These are phyloP conservation scores for Axis porcinus DNA, from an alignment of 2,113 vertebrate genomes.

Conservation along the genomic window DNA sequence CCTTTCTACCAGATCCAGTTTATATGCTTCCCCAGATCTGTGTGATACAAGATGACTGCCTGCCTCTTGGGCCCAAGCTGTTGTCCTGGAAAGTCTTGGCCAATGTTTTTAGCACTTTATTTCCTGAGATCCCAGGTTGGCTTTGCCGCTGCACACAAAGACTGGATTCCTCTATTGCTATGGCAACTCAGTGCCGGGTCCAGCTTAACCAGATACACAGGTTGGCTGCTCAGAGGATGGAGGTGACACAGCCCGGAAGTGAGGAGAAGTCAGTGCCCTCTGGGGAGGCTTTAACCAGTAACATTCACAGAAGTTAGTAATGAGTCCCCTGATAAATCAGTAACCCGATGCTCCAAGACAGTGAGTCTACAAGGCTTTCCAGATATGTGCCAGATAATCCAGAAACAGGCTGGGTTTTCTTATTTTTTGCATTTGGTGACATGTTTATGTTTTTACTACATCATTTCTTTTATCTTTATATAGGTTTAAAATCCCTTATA, in stretches of 20 bases:
- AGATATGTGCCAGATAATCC: background rate
- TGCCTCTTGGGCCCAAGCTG: background rate
- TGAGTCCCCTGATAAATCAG: background rate
- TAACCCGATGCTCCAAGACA: background rate
- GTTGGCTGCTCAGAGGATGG: background rate
- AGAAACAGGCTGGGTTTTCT: background rate
- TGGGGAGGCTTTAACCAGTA: background rate
- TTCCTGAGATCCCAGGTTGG: background rate
- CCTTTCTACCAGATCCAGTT: background rate
- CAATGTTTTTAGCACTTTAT: background rate
- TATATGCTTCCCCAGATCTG: background rate
- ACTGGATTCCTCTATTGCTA: background rate
- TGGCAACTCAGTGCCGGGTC: background rate
- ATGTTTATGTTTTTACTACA: background rate
- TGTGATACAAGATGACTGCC: background rate
- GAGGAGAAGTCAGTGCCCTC: fast-evolving
- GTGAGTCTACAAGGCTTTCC: background rate
- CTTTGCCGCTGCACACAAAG: background rate
- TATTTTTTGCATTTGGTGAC: background rate
- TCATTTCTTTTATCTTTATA: background rate
- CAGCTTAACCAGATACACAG: background rate
- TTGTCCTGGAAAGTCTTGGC: background rate
- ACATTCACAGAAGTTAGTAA: background rate
- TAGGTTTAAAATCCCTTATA: background rate
- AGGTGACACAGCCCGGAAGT: background rate